These are phyloP conservation scores for Lepidurus apus DNA, from an alignment of 1,140 invertebrate species.

Conservation along the genomic window DNA sequence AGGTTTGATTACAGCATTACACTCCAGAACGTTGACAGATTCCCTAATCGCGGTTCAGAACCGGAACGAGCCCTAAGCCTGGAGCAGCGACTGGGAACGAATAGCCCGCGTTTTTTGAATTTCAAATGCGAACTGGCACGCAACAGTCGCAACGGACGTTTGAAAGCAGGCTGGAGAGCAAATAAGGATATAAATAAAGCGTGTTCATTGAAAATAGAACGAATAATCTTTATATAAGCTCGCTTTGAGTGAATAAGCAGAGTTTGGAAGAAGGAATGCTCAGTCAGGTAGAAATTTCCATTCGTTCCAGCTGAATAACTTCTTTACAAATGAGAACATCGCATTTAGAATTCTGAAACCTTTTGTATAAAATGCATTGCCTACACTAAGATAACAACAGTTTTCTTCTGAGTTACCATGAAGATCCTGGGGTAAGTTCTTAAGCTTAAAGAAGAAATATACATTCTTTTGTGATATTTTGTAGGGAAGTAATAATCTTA, in stretches of 20 bases:
- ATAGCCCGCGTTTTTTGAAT: too few relatives aligned
- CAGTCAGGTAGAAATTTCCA: background rate
- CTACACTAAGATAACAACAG: background rate
- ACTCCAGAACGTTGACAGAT: too few relatives aligned
- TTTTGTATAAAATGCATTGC: background rate
- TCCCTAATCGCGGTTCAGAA: too few relatives aligned
- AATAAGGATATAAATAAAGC: too few relatives aligned
- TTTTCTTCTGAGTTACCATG: background rate
- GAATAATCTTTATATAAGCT: too few relatives aligned
- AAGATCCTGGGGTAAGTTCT: background rate
- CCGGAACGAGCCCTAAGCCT: too few relatives aligned
- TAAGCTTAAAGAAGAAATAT: background rate
- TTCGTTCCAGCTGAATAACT: background rate
- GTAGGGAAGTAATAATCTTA: background rate
- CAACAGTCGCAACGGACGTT: too few relatives aligned
- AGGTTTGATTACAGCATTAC: too few relatives aligned
- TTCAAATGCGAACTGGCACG: too few relatives aligned
- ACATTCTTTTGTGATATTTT: background rate
- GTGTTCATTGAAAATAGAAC: too few relatives aligned
- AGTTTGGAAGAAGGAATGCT: background rate
- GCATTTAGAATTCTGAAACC: background rate
- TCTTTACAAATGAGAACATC: background rate
- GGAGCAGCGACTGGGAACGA: too few relatives aligned
- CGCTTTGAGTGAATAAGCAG: background rate
- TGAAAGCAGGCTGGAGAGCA: too few relatives aligned